These are phyloP conservation scores for Oryzias curvinotus DNA, from an alignment of 2,113 vertebrate species.

Conservation along the genomic window DNA sequence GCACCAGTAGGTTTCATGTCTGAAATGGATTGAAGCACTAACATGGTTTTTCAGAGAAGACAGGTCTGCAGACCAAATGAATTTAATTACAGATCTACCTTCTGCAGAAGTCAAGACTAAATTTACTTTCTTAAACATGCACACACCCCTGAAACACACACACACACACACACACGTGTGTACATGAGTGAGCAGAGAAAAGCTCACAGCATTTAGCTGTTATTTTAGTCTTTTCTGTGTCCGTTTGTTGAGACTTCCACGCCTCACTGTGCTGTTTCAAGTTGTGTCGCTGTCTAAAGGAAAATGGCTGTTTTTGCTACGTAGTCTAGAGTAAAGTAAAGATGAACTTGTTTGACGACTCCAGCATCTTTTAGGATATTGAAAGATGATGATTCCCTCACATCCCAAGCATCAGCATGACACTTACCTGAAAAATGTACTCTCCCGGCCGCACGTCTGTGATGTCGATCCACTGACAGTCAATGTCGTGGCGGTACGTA, in stretches of 20 bases:
- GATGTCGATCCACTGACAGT: slow-evolving; percentile 98
- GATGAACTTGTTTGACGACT: no score
- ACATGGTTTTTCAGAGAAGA: slow-evolving; percentile 31
- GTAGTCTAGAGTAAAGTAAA: no score
- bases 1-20: no score
- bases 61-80: slow-evolving; percentile 36
- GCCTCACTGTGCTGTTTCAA: slow-evolving; percentile 7
- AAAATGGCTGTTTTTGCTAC: no score
- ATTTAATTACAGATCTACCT: slow-evolving; percentile 72
- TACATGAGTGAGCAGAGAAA: slow-evolving; percentile 50
- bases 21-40: slow-evolving; percentile 30
- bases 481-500: slow-evolving; percentile 96
- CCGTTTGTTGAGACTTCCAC: slow-evolving; percentile 43
- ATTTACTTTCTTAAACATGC: slow-evolving; percentile 62
- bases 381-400: no score
- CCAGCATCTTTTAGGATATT: no score
- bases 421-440: slow-evolving; percentile 92
- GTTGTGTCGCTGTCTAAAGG: no score
- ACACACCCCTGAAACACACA: slow-evolving; percentile 67
- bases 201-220: slow-evolving; percentile 59
- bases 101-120: slow-evolving; percentile 71
- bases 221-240: slow-evolving; percentile 69
- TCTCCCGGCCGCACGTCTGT: slow-evolving; percentile 90
- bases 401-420: no score
- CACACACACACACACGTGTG: slow-evolving; percentile 36